Conservation (phyloP, 2,797 vertebrate genomes). For the Argentina silus region DNA sequence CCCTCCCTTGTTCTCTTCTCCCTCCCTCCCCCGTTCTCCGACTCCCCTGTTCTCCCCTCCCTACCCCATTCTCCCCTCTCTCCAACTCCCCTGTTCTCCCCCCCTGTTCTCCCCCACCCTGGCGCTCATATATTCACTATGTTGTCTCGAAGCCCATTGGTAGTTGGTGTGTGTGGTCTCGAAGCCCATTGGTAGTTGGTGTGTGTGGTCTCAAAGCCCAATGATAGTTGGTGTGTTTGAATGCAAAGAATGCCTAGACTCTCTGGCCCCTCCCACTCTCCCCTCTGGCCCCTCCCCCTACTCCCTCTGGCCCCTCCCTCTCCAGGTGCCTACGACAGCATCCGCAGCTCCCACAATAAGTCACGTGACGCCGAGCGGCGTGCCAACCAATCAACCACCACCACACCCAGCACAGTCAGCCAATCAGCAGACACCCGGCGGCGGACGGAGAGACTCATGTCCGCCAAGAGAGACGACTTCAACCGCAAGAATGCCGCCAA, state of each 20-base stretch:
- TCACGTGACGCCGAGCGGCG: constrained; percentile 83
- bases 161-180: no score
- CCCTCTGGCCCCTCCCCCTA: not conserved
- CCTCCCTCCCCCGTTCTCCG: not conserved
- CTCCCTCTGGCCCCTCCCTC: not conserved
- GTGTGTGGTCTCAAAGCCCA: no score
- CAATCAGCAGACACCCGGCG: constrained; percentile 83
- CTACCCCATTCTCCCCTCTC: no score
- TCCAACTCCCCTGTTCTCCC: not conserved
- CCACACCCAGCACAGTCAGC: constrained; percentile 83
- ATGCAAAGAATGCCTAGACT: not conserved
- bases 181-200: no score
- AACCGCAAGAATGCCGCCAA: constrained; percentile 88
- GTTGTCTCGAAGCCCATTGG: no score
- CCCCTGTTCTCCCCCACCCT: no score
- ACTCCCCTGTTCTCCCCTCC: not conserved
- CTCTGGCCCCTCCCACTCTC: not conserved
- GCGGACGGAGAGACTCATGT: constrained; percentile 82
- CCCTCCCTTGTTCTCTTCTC: no score
- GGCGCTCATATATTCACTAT: no score
- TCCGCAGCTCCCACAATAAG: constrained; percentile 83
- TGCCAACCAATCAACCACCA: constrained; percentile 81
- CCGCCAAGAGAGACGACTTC: constrained; percentile 82
- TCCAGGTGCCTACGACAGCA: constrained; percentile 93
- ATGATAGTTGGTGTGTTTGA: no score